Base-by-base conservation (phyloP, 2,888 invertebrate species). In the Metalampra italica region DNA sequence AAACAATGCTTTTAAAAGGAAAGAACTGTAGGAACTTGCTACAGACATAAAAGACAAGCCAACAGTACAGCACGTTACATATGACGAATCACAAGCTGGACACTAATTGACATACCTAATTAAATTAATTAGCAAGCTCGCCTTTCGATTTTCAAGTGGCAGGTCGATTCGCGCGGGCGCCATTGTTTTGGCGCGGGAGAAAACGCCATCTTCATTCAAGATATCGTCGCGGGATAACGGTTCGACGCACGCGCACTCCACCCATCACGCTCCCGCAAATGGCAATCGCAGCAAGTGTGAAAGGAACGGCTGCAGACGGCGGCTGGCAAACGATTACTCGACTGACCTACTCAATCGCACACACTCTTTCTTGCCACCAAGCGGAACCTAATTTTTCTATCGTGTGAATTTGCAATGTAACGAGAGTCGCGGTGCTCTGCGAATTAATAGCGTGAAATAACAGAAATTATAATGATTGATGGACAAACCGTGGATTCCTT, bases 301-400 rank as follows among this genome's bases (percentile, higher is more conserved):
- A 45, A 59, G 75, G 62, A 81, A 82, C 53, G 51, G 66, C 32
- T 30, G 68, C 72, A 73, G 78, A 77, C 80, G 75, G 71, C 76
- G 73, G 76, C 77, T 76, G 70, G 81, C 79, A 78, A 82, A 75
- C 78, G 74, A 84, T 86, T 86, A 88, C 86, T 88, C 88, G 89
- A 89, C 80, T 90, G 90, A 90, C 90, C 90, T 87, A 90, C 88
- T 89, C 85, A 79, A 75, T 66, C 64, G 78, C 74, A 79, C 83
- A 88, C 81, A 90, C 90, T 91, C 90, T 90, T 90, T 90, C 90
- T 91, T 85, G 82, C 78, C 79, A 72, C 81, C 85, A 85, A 86
- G 77, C 80, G 84, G 80, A 85, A 90, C 88, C 90, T 88, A 87
- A 87, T 89, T 90, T 83, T 83, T 78, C 75, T 79, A 75, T 75